A percentile compares a stretch with the other conserved stretches of the same genome.
Evolutionary conservation across 2,113 vertebrate species (phyloP).

Genomic region (Hippoglossus stenolepis): DNA sequence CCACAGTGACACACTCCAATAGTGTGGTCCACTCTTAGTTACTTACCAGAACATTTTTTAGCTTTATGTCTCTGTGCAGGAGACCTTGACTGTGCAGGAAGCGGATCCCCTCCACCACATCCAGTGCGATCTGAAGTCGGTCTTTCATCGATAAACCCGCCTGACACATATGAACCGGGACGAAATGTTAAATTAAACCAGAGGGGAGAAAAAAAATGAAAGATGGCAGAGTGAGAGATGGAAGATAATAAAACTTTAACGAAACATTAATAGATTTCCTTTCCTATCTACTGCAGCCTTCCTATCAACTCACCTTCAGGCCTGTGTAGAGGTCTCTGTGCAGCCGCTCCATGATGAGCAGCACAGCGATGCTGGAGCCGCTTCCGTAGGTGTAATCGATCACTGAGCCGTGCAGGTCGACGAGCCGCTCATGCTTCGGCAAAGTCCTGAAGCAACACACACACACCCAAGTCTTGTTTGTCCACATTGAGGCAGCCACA

Average conservation of each 20-base stretch:
- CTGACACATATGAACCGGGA: slow-evolving; percentile 68
- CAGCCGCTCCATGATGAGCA: slow-evolving; percentile 96
- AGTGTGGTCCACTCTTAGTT: not conserved
- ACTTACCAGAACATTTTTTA: slow-evolving; percentile 98
- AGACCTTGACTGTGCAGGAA: slow-evolving; percentile 97
- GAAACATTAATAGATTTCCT: not conserved
- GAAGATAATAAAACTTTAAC: not conserved
- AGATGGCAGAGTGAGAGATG: not conserved
- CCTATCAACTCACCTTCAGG: slow-evolving; percentile 85
- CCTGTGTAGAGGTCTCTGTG: slow-evolving; percentile 97
- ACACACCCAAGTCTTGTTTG: not conserved
- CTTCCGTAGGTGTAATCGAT: slow-evolving; percentile 94
- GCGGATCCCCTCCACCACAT: slow-evolving; percentile 97
- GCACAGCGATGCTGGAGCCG: slow-evolving; percentile 94
- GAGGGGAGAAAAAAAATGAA: not conserved
- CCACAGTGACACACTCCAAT: not conserved
- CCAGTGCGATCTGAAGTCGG: slow-evolving; percentile 92
- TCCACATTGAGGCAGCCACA: not conserved
- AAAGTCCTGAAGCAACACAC: slow-evolving; percentile 84
- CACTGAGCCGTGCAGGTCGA: slow-evolving; percentile 95
- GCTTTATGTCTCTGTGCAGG: slow-evolving; percentile 95
- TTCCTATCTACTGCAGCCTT: not conserved
- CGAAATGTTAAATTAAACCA: not conserved
- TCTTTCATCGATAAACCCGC: slow-evolving; percentile 89
- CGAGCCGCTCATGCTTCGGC: slow-evolving; percentile 92